A percentile compares a stretch with the other conserved stretches of the same genome.
These are phyloP conservation scores for Oxystoma pomonae DNA, from an alignment of 2,888 invertebrate species.

Conservation along the genomic window DNA sequence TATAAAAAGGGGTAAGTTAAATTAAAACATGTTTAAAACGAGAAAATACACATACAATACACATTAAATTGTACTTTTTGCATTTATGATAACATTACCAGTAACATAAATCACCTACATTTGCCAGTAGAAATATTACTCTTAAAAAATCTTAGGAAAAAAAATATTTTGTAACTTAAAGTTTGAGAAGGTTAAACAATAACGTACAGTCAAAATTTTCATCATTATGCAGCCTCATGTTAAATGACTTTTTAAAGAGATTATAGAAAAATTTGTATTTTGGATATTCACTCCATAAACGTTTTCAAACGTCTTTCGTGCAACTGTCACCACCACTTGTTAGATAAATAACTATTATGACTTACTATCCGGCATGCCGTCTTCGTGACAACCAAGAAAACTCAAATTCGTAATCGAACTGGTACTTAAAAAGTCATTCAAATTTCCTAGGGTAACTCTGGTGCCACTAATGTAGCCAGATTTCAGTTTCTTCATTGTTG, in stretches of 20 bases:
- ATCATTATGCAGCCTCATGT: background rate
- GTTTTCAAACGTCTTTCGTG: background rate
- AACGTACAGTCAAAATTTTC: too few relatives aligned
- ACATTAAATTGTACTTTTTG: too few relatives aligned
- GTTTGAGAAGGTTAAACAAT: too few relatives aligned
- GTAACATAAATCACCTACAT: too few relatives aligned
- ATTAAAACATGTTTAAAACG: too few relatives aligned
- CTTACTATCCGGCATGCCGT: constrained; percentile 83
- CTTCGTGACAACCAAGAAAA: constrained; percentile 90
- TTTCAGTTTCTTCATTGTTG: constrained; percentile 96
- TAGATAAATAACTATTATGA: constrained; percentile 34
- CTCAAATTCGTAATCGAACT: constrained; percentile 97
- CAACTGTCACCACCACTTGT: background rate
- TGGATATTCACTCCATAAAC: background rate
- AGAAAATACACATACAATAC: too few relatives aligned
- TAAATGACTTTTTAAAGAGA: background rate
- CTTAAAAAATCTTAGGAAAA: too few relatives aligned
- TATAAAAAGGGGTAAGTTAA: too few relatives aligned
- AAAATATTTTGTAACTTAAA: too few relatives aligned
- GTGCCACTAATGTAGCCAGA: constrained; percentile 99
- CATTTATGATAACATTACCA: too few relatives aligned
- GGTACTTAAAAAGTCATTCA: constrained; percentile 93
- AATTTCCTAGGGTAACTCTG: constrained; percentile 89
- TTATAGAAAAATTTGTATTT: background rate
- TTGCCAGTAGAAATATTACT: too few relatives aligned